These are phyloP conservation scores for Larimichthys crocea DNA, from an alignment of 2,113 vertebrate genomes.

Conservation along the genomic window DNA sequence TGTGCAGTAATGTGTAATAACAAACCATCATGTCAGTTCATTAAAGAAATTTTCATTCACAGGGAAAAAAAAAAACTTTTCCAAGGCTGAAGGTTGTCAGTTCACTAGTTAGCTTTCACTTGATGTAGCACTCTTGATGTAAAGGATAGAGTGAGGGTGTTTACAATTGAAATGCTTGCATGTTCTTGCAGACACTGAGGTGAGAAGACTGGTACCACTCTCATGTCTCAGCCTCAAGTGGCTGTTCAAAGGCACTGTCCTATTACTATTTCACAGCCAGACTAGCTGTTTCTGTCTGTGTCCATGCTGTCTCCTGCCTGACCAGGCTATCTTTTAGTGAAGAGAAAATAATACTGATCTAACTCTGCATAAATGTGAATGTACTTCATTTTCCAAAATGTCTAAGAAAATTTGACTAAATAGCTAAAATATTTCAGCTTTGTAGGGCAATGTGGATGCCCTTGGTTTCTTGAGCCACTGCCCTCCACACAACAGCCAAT, in stretches of 20 bases:
- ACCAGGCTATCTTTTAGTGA: not conserved
- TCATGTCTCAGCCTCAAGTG: not conserved
- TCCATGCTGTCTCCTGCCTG: not conserved
- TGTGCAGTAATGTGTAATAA: too few species aligned
- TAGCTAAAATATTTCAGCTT: not conserved
- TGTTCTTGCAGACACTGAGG: not conserved
- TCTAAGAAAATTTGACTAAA: not conserved
- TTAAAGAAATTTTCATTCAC: not conserved
- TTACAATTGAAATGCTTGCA: too few species aligned
- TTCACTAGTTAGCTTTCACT: not conserved
- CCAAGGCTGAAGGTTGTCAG: not conserved
- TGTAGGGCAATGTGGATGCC: not conserved
- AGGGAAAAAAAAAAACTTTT: too few species aligned
- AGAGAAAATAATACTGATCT: not conserved
- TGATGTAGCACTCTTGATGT: not conserved
- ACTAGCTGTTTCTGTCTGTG: not conserved
- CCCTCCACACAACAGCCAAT: not conserved
- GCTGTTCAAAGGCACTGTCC: too few species aligned
- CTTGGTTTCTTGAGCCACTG: not conserved
- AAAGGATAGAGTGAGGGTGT: not conserved
- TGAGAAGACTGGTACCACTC: not conserved
- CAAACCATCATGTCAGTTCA: too few species aligned
- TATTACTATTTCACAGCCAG: not conserved
- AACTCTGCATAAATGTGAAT: not conserved
- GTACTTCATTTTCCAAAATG: not conserved